Base-by-base conservation (phyloP, 2,113 vertebrate species). In the Catharus bicknelli region DNA sequence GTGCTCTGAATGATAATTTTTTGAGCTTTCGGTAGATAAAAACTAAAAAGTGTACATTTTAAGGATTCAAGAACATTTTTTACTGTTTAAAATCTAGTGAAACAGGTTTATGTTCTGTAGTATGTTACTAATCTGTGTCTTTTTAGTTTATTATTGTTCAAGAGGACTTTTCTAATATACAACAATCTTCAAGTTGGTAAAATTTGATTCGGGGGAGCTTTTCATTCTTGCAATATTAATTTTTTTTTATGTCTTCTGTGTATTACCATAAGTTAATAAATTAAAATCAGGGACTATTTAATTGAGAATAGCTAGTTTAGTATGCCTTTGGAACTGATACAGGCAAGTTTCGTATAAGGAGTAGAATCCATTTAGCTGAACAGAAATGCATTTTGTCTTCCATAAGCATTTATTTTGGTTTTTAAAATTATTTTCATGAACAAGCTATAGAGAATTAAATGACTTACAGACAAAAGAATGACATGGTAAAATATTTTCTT, bases 41-140 rank as follows among this genome's bases (percentile, higher is more conserved):
- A 91, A 20, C 0, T 12, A 54, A 6, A 40, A 13, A 0, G 0
- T 89, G 30, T 53, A 40, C 12, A n/a, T 57, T 84, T 76, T 47
- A 80, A 68, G 7, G 45, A 57, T 81, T 68, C 10, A 13, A 36
- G 51, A 57, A 40, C 9, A 3, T 40, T 62, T 59, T 57, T 87
- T 61, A 26, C 10, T n/a, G 2, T 88, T 68, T 76, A 22, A 48
- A 45, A 73, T 43, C 8, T 22, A n/a, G 47, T 58, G 13, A 81
- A 81, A 59, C 13, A 16, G 19, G 2, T 57, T 81, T 66, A 15
- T 23, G 25, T 72, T 73, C 40, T 64, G 27, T 42, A 63, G 27
- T 51, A 40, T 58, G 16, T 54, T 80, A 34, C 29, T 67, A 36
- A 64, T 9, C 73, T 76, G 4, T 69, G 5, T 73, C 3, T 27